Conservation (phyloP, 2,113 vertebrate species). For the Cheilinus undulatus region DNA sequence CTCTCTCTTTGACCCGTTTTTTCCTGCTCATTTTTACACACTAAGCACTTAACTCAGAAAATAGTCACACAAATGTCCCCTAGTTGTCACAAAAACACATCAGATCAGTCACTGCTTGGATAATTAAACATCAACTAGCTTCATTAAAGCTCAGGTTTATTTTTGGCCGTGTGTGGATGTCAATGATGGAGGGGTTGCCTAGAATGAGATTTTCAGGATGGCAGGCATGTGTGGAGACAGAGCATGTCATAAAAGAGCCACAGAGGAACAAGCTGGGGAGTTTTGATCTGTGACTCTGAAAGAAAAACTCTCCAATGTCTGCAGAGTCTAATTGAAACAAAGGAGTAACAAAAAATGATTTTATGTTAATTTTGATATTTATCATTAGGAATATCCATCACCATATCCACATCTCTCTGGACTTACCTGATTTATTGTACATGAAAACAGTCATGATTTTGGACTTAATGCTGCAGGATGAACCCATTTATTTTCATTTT, state of each 20-base stretch:
- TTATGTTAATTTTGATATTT: too few species aligned
- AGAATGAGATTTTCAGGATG: conserved; percentile 35
- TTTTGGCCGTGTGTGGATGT: conserved; percentile 20
- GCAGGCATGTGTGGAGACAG: conserved; percentile 17
- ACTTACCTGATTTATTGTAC: too few species aligned
- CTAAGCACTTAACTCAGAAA: conserved; percentile 10
- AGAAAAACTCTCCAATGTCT: neutral
- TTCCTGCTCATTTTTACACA: conserved; percentile 28
- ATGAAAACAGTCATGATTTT: too few species aligned
- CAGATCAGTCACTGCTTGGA: conserved; percentile 43
- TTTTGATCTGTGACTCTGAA: neutral
- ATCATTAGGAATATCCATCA: too few species aligned
- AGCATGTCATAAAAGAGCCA: conserved; percentile 9
- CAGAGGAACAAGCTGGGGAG: neutral
- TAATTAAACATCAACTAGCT: neutral
- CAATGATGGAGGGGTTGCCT: conserved; percentile 58
- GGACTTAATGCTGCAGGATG: too few species aligned
- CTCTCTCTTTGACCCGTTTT: conserved; percentile 12
- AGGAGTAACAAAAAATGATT: neutral
- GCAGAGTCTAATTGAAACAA: conserved; percentile 17
- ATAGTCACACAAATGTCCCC: conserved; percentile 17
- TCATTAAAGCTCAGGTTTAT: conserved; percentile 27
- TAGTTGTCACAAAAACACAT: conserved; percentile 29
- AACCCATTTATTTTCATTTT: too few species aligned
- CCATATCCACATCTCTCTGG: too few species aligned